Conservation (phyloP, 2,888 invertebrate species). For the Polyploca ridens region DNA sequence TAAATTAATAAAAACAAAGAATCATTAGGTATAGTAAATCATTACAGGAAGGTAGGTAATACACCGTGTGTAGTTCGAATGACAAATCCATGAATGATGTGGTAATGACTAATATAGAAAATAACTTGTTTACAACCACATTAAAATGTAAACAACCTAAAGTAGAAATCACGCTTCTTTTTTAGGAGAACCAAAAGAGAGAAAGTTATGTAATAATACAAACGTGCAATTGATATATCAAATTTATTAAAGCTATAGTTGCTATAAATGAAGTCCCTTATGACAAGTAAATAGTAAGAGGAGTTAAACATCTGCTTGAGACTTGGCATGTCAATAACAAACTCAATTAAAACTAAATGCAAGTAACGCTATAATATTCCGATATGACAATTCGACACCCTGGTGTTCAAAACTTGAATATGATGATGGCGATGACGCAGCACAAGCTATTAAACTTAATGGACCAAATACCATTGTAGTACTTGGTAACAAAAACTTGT, state of each 20-base stretch:
- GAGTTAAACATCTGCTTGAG: conserved; percentile 35
- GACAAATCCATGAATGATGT: neutral
- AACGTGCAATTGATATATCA: neutral
- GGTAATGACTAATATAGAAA: neutral
- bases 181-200: too few relatives aligned
- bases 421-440: conserved; percentile 46
- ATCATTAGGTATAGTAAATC: too few relatives aligned
- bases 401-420: conserved; percentile 29
- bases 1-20: too few relatives aligned
- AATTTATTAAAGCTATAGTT: neutral
- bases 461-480: conserved; percentile 53
- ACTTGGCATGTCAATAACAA: conserved; percentile 32
- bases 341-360: conserved; percentile 43
- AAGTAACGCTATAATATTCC: conserved; percentile 47
- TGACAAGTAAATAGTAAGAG: conserved; percentile 14
- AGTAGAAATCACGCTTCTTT: too few relatives aligned
- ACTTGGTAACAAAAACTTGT: conserved; percentile 51
- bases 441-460: conserved; percentile 54
- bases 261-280: conserved; percentile 30
- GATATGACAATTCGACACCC: conserved; percentile 29
- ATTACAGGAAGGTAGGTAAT: neutral
- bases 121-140: conserved; percentile 1
- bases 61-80: neutral
- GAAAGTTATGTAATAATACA: too few relatives aligned
- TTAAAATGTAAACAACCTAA: too few relatives aligned